Evolutionary conservation across 1,140 invertebrate genomes (phyloP), one percentile per base, ranked within the genome.

Genomic region (Polypedilum pembai): DNA sequence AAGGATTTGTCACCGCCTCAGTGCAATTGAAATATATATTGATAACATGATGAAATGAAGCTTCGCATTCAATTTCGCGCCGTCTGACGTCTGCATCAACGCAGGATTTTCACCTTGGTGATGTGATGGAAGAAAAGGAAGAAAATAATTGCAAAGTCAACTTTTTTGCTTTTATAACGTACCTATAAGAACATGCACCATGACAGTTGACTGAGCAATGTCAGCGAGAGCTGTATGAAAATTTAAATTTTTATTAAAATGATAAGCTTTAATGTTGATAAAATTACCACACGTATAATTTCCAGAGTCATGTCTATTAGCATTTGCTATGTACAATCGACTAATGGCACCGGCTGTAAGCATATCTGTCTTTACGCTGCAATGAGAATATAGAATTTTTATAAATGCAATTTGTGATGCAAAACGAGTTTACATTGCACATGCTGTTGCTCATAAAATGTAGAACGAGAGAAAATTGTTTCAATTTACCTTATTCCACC

Each of bases 271-370:
- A 33, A 33, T 33, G 24, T 5, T 33, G 5, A 33, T 3, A 56
- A 56, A 15, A 15, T 12, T 17, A 56, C 45, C 45, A 78, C 92
- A 94, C 73, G 90, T 92, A 80, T 94, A 94, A 80, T 93, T 93
- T 20, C 92, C 92, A 17, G 91, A 92, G 80, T 94, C 92, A 77
- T 88, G 87, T 77, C 88, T 87, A 79, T 90, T 89, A 33, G 92
- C 92, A 82, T 94, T 93, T 75, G 91, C 90, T 76, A 94, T 93
- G 82, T 92, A 92, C 69, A 94, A 86, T 18, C 90, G 85, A 74
- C 91, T 93, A 41, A 92, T 85, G 12, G 91, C 91, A 20, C 91
- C 89, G 8, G 45, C n/a, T 56, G 45, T 12, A 56, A 56, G 45
- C 45, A 56, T 56, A 56, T 56, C 45, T 56, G 45, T 56, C 45